A percentile compares a stretch with the other conserved stretches of the same genome.
These are phyloP conservation scores for Aphrocallistes beatrix DNA, from an alignment of 37 sponge, comb jelly and placozoan species.

Conservation along the genomic window DNA sequence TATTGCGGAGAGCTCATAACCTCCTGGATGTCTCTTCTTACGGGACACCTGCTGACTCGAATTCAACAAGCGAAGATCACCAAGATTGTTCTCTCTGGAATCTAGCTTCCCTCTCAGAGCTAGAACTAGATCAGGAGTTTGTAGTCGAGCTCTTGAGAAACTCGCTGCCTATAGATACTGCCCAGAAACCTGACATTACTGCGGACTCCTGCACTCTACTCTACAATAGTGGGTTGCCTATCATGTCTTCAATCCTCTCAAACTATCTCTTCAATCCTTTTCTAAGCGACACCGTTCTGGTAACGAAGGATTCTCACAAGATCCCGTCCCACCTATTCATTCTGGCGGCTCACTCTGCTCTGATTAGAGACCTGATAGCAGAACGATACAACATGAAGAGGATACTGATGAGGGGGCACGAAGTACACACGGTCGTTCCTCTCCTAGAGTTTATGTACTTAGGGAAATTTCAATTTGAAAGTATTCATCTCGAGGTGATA, in stretches of 20 bases:
- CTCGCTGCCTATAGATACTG: neutral
- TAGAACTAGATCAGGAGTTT: neutral
- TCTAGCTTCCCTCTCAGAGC: neutral
- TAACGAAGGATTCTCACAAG: neutral
- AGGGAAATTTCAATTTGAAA: neutral
- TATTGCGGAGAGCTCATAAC: slow-evolving; percentile 2
- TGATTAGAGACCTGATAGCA: neutral
- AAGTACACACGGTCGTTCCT: neutral
- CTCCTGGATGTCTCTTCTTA: neutral
- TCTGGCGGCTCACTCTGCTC: neutral
- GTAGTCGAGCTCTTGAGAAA: neutral
- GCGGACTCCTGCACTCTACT: neutral
- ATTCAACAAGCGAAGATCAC: neutral
- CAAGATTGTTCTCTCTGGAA: neutral
- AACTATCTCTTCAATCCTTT: neutral
- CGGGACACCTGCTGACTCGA: neutral
- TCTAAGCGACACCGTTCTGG: neutral
- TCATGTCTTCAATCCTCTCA: neutral
- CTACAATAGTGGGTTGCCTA: neutral
- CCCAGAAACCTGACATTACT: neutral
- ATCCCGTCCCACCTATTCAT: neutral
- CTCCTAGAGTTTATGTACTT: slow-evolving; percentile 17
- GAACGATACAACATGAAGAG: neutral
- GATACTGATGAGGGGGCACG: neutral
- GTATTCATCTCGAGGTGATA: neutral